Conservation (phyloP, 2,797 vertebrate species). For the Toxotes lorentzi region DNA sequence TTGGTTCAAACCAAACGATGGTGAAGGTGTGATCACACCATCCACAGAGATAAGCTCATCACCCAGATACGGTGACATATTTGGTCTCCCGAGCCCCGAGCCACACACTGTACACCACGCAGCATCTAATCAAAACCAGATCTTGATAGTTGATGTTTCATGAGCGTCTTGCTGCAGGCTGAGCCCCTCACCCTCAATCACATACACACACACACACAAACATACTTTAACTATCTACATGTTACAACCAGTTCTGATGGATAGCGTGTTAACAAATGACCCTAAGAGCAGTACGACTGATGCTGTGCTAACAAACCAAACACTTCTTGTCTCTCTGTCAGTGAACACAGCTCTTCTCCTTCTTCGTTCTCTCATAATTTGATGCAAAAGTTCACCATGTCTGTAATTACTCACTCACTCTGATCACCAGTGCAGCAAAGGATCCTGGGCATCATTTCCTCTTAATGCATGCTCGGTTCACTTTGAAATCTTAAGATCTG, state of each 20-base stretch:
- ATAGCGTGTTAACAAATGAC: neutral
- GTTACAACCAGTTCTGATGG: neutral
- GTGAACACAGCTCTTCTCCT: neutral
- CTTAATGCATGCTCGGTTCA: neutral
- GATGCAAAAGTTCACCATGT: neutral
- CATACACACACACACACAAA: neutral
- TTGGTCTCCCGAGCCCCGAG: neutral
- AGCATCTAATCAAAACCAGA: neutral
- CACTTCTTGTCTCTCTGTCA: neutral
- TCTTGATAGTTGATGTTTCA: neutral
- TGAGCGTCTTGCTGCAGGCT: neutral
- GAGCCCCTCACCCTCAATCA: neutral
- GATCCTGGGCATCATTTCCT: conserved; percentile 14
- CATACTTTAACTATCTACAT: neutral
- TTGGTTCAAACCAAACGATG: neutral
- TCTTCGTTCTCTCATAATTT: neutral
- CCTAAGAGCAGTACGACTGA: conserved; percentile 4
- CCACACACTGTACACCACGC: neutral
- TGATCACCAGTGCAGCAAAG: neutral
- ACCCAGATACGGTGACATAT: neutral
- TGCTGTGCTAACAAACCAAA: neutral
- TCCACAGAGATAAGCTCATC: neutral
- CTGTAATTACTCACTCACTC: neutral
- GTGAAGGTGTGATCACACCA: conserved; percentile 2
- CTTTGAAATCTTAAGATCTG: conserved; percentile 15